Base-by-base conservation (phyloP, 1,140 invertebrate species). In the Tetragnatha versicolor region DNA sequence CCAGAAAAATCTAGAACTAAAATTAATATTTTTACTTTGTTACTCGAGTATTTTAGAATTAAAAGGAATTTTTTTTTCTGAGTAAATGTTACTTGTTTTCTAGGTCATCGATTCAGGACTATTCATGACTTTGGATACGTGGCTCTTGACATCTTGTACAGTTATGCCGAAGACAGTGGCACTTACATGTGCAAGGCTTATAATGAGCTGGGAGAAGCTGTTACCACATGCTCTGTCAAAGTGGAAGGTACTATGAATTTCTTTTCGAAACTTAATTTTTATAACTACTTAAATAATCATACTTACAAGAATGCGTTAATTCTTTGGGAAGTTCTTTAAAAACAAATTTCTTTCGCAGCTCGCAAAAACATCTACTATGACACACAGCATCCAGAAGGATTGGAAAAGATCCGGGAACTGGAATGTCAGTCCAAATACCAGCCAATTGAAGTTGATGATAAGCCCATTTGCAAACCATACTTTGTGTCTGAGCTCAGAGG, bases 321-420 rank as follows among this genome's bases (percentile, higher is more conserved):
- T 10, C 7, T 5, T 9, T 7, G 1, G 27, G 29, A 55, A 25
- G 10, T 25, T 27, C 5, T 35, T 35, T 31, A 25, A 14, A 35
- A 35, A 35, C 3, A 33, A 2, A 22, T 53, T 47, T n/a, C 39
- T n/a, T 31, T 37, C 39, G 83, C 60, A 87, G 87, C 82, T 83
- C 91, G 92, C 91, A 51, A 83, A 72, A 84, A 81, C 81, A 91
- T 99, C 78, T 90, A 97, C 25, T 95, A 94, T 20, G 96, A 98
- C 70, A 96, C 94, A 0, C 93, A 96, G 85, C 94, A 97, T 90
- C 94, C 94, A n/a, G 96, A 95, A 88, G 94, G 94, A 47, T 87
- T 97, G 61, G 93, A 95, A 85, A 93, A 93, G 79, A 97, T 97
- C 83, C 93, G 95, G 87, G 91, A 94, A 84, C 87, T 97, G 20